Evolutionary conservation across 2,113 vertebrate species (phyloP).

Genomic region (Narcine bancroftii): DNA sequence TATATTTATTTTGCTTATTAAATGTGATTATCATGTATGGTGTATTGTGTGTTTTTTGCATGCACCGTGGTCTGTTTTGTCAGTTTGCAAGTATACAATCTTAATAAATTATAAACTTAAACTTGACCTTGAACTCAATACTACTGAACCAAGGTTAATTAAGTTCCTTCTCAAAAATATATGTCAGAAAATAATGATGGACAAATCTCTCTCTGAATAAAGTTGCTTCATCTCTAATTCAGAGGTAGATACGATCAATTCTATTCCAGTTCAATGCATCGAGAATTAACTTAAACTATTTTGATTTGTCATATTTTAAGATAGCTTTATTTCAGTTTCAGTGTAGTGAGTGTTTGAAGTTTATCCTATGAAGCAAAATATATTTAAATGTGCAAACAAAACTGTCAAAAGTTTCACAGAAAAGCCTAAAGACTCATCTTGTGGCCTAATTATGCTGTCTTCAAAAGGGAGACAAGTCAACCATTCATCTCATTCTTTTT

Average conservation of each 20-base stretch:
- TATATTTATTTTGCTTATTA: too few relatives aligned
- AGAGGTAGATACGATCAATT: background rate
- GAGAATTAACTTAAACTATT: background rate
- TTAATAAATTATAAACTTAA: too few relatives aligned
- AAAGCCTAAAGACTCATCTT: background rate
- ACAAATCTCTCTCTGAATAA: background rate
- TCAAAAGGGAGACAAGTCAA: slow-evolving; percentile 1
- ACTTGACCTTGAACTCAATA: too few relatives aligned
- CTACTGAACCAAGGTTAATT: background rate
- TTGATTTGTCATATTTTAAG: background rate
- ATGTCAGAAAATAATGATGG: background rate
- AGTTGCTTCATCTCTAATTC: background rate
- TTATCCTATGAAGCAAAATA: background rate
- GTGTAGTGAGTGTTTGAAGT: background rate
- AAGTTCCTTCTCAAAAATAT: background rate
- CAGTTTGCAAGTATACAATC: too few relatives aligned
- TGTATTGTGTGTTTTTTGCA: too few relatives aligned
- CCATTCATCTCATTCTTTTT: background rate
- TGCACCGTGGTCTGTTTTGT: too few relatives aligned
- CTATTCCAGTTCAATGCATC: background rate
- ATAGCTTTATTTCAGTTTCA: background rate
- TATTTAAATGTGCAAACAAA: background rate
- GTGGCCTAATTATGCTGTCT: background rate
- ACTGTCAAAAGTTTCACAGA: slow-evolving; percentile 5
- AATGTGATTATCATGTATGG: too few relatives aligned